Conservation (phyloP, 2,888 invertebrate species). For the Dynastes maya region DNA sequence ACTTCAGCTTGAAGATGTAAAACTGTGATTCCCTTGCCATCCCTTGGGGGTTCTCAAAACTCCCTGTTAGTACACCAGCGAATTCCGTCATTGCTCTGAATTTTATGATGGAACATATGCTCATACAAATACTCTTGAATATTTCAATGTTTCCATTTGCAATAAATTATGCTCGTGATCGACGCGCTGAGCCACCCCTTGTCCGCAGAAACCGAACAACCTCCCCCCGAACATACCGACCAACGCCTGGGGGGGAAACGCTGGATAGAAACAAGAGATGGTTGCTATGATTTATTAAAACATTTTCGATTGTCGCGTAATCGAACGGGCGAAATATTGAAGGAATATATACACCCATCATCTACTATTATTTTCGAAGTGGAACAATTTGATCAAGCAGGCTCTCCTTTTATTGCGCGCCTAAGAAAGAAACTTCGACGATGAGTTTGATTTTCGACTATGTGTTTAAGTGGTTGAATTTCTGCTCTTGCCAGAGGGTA, state of each 20-base stretch:
- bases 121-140: slow-evolving; percentile 57
- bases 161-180: slow-evolving; percentile 60
- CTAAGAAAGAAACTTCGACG: slow-evolving; percentile 33
- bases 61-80: slow-evolving; percentile 2
- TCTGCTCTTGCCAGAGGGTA: slow-evolving; percentile 48
- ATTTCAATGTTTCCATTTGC: slow-evolving; percentile 62
- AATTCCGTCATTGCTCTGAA: slow-evolving; percentile 37
- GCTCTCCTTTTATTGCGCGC: slow-evolving; percentile 1
- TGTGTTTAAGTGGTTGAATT: slow-evolving; percentile 52
- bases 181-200: slow-evolving; percentile 50
- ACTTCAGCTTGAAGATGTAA: neutral
- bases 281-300: slow-evolving; percentile 48
- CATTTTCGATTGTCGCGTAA: slow-evolving; percentile 46
- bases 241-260: neutral
- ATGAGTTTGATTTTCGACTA: slow-evolving; percentile 52
- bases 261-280: slow-evolving; percentile 17
- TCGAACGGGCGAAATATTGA: neutral
- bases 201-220: slow-evolving; percentile 38
- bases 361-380: slow-evolving; percentile 2
- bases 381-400: slow-evolving; percentile 31
- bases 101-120: slow-evolving; percentile 54
- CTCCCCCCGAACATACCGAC: slow-evolving; percentile 18
- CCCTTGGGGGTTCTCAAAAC: too few species aligned
- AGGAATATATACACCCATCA: slow-evolving; percentile 2
- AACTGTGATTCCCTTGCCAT: too few species aligned